Percentiles rank a stretch among this genome's conserved stretches.
Conservation (phyloP, 2,888 invertebrate species). For the Campopleginae sp. region DNA sequence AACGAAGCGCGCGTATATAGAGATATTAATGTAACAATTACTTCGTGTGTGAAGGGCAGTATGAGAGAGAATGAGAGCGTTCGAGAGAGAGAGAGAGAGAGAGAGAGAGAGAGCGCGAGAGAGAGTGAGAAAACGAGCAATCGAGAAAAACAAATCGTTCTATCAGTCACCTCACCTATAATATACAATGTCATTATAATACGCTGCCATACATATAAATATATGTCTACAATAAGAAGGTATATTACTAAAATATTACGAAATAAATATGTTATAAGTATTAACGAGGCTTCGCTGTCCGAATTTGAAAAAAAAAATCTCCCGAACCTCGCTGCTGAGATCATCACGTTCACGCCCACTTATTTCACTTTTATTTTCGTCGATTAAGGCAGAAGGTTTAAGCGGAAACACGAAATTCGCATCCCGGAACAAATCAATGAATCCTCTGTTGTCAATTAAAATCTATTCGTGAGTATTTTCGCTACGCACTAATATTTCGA, state of each 20-base stretch:
- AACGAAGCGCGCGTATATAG: constrained; percentile 58
- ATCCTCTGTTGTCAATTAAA: no score
- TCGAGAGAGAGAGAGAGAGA: constrained; percentile 67
- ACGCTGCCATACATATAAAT: constrained; percentile 84
- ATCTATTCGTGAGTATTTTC: no score
- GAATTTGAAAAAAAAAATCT: constrained; percentile 11
- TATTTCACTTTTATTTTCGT: constrained; percentile 12
- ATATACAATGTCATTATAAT: constrained; percentile 83
- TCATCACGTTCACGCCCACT: neutral
- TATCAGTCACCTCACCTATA: constrained; percentile 82
- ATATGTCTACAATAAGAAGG: constrained; percentile 83
- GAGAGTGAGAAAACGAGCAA: constrained; percentile 68
- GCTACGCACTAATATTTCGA: no score
- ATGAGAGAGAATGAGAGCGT: constrained; percentile 54
- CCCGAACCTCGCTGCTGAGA: neutral
- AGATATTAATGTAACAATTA: constrained; percentile 65
- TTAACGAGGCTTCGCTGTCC: constrained; percentile 46
- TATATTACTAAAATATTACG: constrained; percentile 80
- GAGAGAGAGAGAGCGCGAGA: constrained; percentile 62
- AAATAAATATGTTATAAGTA: constrained; percentile 81
- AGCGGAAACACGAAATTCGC: no score
- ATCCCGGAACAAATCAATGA: no score
- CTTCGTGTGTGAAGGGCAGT: constrained; percentile 61
- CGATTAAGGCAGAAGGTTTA: neutral
- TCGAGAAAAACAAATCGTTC: constrained; percentile 78